These are phyloP conservation scores for Solen grandis DNA, from an alignment of 1,140 invertebrate species.

Conservation along the genomic window DNA sequence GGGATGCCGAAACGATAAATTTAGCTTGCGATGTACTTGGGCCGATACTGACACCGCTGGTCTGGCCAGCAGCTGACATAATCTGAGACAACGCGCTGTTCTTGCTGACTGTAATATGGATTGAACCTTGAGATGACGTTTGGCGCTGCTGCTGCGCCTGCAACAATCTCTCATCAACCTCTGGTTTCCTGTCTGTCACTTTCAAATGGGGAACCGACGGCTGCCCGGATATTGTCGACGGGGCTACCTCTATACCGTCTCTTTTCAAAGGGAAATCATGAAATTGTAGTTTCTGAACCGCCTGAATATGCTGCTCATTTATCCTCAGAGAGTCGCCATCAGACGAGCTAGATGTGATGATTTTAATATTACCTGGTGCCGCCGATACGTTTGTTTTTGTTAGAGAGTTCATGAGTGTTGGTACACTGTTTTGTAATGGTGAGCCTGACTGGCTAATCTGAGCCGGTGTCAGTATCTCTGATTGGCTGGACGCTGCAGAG, in stretches of 20 bases:
- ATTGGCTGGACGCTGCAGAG: neutral
- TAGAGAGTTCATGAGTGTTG: slow-evolving; percentile 45
- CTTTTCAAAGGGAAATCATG: slow-evolving; percentile 73
- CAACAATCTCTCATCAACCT: neutral
- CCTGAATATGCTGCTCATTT: slow-evolving; percentile 62
- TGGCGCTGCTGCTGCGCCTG: neutral
- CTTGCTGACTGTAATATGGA: slow-evolving; percentile 2
- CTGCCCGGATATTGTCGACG: neutral
- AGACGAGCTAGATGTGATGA: slow-evolving; percentile 10
- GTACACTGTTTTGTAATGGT: slow-evolving; percentile 53
- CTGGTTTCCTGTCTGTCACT: slow-evolving; percentile 12
- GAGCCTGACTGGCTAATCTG: slow-evolving; percentile 42
- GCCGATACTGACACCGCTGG: neutral
- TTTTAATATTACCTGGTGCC: slow-evolving; percentile 22
- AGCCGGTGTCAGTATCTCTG: neutral
- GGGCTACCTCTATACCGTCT: neutral
- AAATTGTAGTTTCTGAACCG: slow-evolving; percentile 71
- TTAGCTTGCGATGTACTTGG: neutral
- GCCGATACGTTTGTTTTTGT: slow-evolving; percentile 6
- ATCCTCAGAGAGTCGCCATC: neutral
- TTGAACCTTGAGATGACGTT: no score
- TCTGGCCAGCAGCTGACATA: neutral
- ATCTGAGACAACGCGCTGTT: neutral
- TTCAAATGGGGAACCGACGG: neutral
- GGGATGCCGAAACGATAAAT: neutral